phyloP scores from a whole-genome alignment of 2,113 vertebrate species.

The Collichthys lucidus region DNA sequence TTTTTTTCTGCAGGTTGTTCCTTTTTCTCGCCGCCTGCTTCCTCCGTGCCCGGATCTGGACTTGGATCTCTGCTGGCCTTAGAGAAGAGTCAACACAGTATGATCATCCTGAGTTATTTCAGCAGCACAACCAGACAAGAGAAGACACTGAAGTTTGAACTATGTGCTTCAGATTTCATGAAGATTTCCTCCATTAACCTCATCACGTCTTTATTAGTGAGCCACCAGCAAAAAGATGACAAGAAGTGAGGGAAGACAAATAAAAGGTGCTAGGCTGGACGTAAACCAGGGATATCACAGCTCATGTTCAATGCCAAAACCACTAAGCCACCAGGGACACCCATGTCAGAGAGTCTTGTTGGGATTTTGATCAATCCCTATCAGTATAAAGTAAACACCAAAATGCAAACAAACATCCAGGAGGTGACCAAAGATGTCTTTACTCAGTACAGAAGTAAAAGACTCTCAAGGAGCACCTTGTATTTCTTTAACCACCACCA shows the following conservation, averaged over 20 bases:
- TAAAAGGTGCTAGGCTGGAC: background rate
- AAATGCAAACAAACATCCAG: too few relatives aligned
- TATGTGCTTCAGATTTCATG: background rate
- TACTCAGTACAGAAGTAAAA: background rate
- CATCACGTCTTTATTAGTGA: background rate
- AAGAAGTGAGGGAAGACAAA: background rate
- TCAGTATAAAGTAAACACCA: background rate
- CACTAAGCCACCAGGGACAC: background rate
- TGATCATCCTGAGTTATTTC: background rate
- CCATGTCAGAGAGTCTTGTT: too few relatives aligned
- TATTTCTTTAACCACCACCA: background rate
- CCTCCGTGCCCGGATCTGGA: slow-evolving; percentile 20
- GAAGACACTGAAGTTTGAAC: background rate
- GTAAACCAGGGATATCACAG: background rate
- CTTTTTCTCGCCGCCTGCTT: slow-evolving; percentile 37
- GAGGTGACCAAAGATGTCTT: too few relatives aligned
- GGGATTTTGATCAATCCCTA: too few relatives aligned
- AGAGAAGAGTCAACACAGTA: background rate
- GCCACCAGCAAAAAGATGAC: background rate
- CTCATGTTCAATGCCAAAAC: background rate
- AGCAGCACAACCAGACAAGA: background rate
- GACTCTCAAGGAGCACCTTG: too few relatives aligned
- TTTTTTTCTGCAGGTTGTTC: slow-evolving; percentile 42
- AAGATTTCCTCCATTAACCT: background rate
- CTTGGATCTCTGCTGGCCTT: slow-evolving; percentile 57